Percentiles rank a stretch among this genome's conserved stretches.
phyloP scores from a whole-genome alignment of 2,797 vertebrate species.

The Oreochromis grahami region DNA sequence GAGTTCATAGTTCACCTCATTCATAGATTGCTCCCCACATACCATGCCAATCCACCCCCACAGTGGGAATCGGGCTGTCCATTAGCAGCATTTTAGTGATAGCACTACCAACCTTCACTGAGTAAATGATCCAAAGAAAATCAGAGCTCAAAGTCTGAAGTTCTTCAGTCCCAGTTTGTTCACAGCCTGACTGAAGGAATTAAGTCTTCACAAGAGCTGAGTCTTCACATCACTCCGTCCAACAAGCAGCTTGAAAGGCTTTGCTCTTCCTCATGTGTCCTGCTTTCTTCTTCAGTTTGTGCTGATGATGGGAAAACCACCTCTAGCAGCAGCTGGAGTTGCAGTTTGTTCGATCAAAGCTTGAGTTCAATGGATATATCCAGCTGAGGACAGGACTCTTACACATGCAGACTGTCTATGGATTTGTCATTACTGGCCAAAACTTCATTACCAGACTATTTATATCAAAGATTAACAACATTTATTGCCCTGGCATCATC shows the following conservation, averaged over 20 bases:
- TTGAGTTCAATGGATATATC: conserved; percentile 34
- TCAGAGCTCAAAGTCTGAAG: not conserved
- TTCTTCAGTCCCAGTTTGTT: not conserved
- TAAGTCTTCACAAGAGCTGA: conserved; percentile 26
- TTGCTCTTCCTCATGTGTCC: conserved; percentile 29
- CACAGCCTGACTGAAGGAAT: conserved; percentile 33
- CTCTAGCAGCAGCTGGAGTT: conserved; percentile 54
- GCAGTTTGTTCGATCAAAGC: conserved; percentile 53
- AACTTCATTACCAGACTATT: conserved; percentile 14
- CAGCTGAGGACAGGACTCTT: conserved; percentile 18
- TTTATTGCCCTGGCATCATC: conserved; percentile 19
- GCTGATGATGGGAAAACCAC: conserved; percentile 48
- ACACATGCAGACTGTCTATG: conserved; percentile 4
- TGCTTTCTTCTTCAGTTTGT: conserved; percentile 35
- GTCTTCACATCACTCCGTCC: conserved; percentile 18
- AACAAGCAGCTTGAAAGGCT: conserved; percentile 31
- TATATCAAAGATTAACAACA: conserved; percentile 28
- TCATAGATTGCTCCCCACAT: conserved; percentile 37
- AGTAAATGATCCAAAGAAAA: conserved; percentile 1
- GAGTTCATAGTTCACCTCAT: conserved; percentile 64
- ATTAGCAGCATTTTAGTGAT: not conserved
- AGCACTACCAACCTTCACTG: not conserved
- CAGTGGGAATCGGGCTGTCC: conserved; percentile 23
- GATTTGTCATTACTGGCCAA: conserved; percentile 14
- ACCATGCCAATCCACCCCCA: conserved; percentile 30